Evolutionary conservation across 2,888 invertebrate species (phyloP).

Genomic region (Cantharis nigra): DNA sequence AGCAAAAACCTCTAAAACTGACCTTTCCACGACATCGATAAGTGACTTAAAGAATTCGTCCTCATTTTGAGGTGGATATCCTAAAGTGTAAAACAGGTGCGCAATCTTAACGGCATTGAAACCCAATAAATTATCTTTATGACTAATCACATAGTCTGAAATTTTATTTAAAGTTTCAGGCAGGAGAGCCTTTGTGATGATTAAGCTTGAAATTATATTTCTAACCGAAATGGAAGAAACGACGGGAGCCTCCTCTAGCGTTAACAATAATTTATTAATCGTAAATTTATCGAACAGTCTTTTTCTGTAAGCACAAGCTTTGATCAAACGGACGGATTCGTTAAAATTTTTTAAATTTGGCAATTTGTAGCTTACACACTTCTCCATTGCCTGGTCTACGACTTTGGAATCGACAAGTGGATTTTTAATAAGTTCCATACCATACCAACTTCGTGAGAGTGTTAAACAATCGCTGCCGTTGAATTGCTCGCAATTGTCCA

Average conservation of each 20-base stretch:
- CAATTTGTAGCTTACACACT: constrained; percentile 49
- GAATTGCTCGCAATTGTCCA: constrained; percentile 54
- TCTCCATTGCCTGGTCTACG: constrained; percentile 42
- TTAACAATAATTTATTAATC: constrained; percentile 50
- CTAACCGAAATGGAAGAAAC: constrained; percentile 57
- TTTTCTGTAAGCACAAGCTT: constrained; percentile 43
- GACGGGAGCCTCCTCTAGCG: constrained; percentile 46
- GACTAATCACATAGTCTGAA: constrained; percentile 55
- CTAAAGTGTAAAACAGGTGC: constrained; percentile 58
- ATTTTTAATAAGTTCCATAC: constrained; percentile 39
- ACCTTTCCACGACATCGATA: constrained; percentile 57
- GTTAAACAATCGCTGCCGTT: constrained; percentile 52
- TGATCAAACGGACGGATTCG: constrained; percentile 39
- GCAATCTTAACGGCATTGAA: constrained; percentile 60
- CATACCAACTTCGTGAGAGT: constrained; percentile 56
- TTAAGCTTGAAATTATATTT: constrained; percentile 55
- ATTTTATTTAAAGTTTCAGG: constrained; percentile 58
- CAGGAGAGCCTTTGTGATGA: constrained; percentile 52
- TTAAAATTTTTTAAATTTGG: constrained; percentile 5
- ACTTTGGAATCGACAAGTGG: constrained; percentile 18
- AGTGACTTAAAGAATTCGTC: constrained; percentile 52
- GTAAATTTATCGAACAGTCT: constrained; percentile 47
- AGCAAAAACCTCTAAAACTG: constrained; percentile 17
- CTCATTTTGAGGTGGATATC: constrained; percentile 56
- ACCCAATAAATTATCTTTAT: constrained; percentile 55